phyloP scores from a whole-genome alignment of 2,113 vertebrate species.

The Barbus barbus region DNA sequence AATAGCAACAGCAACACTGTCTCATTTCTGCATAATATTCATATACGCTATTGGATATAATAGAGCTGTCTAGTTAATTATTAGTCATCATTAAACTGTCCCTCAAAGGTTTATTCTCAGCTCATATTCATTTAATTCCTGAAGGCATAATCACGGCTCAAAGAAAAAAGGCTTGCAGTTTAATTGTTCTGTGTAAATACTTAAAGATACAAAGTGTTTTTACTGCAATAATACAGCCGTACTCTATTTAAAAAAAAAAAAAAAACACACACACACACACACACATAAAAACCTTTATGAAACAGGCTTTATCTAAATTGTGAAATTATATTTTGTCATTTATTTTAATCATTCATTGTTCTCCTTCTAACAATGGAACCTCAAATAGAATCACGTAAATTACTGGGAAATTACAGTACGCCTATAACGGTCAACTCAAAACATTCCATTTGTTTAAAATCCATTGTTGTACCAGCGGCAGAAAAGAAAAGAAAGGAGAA shows the following conservation, averaged over 20 bases:
- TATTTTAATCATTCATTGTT: conserved; percentile 11
- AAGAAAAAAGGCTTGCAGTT: conserved; percentile 42
- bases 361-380: not conserved
- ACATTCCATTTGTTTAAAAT: conserved; percentile 8
- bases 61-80: conserved; percentile 51
- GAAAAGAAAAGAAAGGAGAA: not conserved
- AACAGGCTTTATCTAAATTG: conserved; percentile 7
- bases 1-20: conserved; percentile 49
- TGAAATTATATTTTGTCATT: conserved; percentile 32
- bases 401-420: conserved; percentile 6
- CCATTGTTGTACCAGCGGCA: not conserved
- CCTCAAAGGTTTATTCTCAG: conserved; percentile 55
- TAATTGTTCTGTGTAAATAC: conserved; percentile 45
- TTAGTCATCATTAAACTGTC: conserved; percentile 57
- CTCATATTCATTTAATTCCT: conserved; percentile 49
- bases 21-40: conserved; percentile 50
- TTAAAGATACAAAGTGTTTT: conserved; percentile 25
- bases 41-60: conserved; percentile 53
- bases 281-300: not conserved
- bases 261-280: too few species aligned
- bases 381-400: not conserved
- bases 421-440: conserved; percentile 16
- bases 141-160: conserved; percentile 46
- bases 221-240: not conserved
- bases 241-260: not conserved